Evolutionary conservation across 2,113 vertebrate species (phyloP).

Genomic region (Phylloscopus whistleri): DNA sequence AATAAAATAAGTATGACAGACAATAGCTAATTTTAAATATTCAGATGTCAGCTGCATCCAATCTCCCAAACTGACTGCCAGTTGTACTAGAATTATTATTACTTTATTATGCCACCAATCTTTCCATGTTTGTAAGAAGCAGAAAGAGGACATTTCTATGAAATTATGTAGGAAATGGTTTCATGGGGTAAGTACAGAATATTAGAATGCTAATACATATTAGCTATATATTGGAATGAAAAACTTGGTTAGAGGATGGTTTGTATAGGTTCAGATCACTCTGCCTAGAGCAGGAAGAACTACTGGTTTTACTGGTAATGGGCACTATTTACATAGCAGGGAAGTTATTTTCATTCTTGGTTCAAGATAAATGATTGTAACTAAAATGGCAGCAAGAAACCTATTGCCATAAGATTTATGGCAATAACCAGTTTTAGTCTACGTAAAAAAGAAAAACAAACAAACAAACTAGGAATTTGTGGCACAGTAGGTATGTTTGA

Average conservation of each 20-base stretch:
- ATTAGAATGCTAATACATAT: neutral
- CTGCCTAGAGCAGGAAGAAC: neutral
- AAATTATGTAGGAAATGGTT: neutral
- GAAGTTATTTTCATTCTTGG: neutral
- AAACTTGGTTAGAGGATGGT: neutral
- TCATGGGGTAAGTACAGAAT: neutral
- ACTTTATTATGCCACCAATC: neutral
- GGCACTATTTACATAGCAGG: neutral
- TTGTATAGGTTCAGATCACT: neutral
- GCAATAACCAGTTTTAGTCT: neutral
- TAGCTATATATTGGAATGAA: neutral
- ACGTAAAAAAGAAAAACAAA: too few relatives aligned
- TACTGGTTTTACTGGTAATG: neutral
- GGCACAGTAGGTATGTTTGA: neutral
- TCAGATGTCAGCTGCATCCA: neutral
- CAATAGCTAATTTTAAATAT: neutral
- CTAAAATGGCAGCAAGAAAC: constrained; percentile 7
- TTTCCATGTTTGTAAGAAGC: neutral
- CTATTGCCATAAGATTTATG: neutral
- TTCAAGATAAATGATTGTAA: neutral
- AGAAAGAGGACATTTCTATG: neutral
- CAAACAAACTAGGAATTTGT: neutral
- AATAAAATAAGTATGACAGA: neutral
- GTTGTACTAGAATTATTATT: neutral
- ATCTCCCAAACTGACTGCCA: neutral